Evolutionary conservation across 2,797 vertebrate genomes (phyloP).

Genomic region (Adelosebastes latens): DNA sequence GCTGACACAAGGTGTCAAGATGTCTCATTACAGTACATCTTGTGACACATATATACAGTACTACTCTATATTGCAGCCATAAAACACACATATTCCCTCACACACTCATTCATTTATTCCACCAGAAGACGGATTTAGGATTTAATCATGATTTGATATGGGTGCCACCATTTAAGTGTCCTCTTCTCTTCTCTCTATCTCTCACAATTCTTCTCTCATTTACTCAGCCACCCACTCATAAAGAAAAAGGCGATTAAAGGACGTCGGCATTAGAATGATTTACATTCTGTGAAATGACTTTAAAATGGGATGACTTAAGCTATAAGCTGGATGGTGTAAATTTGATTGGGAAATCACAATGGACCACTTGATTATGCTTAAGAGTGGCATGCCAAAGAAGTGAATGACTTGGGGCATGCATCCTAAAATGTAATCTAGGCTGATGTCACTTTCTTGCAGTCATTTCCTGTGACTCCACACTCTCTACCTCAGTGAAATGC

Average conservation of each 20-base stretch:
- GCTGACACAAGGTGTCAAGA: not conserved
- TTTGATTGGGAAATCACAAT: constrained; percentile 10
- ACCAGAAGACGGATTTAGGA: not conserved
- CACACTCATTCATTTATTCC: not conserved
- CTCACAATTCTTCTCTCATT: constrained; percentile 1
- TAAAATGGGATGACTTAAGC: constrained; percentile 18
- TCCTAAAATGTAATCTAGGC: not conserved
- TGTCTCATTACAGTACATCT: not conserved
- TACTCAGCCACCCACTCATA: not conserved
- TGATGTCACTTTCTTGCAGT: not conserved
- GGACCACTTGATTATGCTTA: not conserved
- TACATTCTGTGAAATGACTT: not conserved
- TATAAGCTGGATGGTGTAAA: not conserved
- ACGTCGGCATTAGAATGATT: constrained; percentile 8
- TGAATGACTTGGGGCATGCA: not conserved
- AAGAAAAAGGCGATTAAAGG: not conserved
- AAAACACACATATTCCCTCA: not conserved
- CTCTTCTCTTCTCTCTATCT: not conserved
- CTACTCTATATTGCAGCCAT: not conserved
- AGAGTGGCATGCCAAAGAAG: not conserved
- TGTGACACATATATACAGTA: not conserved
- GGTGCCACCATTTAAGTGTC: not conserved
- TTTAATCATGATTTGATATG: not conserved
- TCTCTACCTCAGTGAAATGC: not conserved
- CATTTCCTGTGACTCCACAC: not conserved